Conservation (phyloP, 2,113 vertebrate species). For the Passer montanus region DNA sequence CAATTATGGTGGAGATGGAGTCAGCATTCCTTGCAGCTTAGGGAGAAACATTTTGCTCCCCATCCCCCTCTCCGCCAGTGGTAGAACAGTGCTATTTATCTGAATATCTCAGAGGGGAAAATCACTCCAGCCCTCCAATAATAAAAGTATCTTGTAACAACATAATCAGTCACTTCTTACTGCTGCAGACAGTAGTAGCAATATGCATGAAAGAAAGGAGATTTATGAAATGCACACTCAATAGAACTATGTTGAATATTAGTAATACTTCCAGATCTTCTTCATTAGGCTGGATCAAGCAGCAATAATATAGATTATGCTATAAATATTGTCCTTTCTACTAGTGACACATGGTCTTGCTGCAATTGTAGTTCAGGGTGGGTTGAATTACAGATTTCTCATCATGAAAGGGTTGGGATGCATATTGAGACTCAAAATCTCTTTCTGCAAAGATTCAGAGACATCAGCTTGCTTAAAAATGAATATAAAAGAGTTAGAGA, state of each 20-base stretch:
- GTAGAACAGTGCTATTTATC: neutral
- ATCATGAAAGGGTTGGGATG: neutral
- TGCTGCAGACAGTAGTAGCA: neutral
- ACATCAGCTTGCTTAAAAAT: slow-evolving; percentile 27
- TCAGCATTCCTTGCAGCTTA: neutral
- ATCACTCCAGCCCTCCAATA: neutral
- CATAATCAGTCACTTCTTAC: neutral
- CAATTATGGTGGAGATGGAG: neutral
- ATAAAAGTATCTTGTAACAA: neutral
- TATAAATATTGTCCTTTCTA: neutral
- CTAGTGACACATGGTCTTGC: neutral
- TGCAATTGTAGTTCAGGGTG: neutral
- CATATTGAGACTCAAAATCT: neutral
- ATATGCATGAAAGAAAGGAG: neutral
- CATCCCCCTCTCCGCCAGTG: fast-evolving
- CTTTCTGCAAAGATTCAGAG: slow-evolving; percentile 14
- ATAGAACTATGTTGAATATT: neutral
- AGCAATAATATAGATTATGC: neutral
- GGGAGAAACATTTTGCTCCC: neutral
- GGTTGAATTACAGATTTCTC: slow-evolving; percentile 9
- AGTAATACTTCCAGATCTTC: neutral
- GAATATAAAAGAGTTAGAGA: neutral
- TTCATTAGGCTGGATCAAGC: neutral
- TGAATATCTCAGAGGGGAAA: neutral
- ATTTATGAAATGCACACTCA: neutral